phyloP scores from a whole-genome alignment of 2,888 invertebrate genomes.

The Rhagonycha lutea region DNA sequence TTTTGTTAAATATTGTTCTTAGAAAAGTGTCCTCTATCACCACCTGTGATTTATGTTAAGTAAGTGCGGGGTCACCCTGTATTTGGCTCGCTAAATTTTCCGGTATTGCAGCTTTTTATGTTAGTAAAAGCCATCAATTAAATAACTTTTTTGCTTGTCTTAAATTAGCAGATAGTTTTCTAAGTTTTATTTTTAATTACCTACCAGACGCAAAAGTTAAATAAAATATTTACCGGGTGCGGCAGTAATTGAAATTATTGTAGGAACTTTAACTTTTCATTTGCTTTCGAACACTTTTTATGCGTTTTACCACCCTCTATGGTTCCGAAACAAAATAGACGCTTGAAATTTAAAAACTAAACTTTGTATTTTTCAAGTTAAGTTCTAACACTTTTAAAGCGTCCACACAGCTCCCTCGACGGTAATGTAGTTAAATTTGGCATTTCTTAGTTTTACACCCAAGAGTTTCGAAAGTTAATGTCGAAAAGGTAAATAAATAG shows the following conservation, averaged over 20 bases:
- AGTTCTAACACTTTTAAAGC: background rate
- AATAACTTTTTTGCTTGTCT: background rate
- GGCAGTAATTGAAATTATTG: background rate
- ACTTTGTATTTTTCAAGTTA: background rate
- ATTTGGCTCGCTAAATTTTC: background rate
- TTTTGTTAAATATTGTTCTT: no score
- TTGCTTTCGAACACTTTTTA: background rate
- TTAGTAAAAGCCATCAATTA: background rate
- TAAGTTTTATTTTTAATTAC: background rate
- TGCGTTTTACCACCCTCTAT: background rate
- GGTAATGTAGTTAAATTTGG: background rate
- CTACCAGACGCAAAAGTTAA: background rate
- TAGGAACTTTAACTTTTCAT: background rate
- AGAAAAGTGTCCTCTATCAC: no score
- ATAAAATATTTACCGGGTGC: background rate
- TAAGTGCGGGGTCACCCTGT: no score
- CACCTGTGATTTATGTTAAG: no score
- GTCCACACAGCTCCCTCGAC: background rate
- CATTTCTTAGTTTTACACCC: background rate
- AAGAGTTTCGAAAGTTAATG: background rate
- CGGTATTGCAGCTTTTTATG: background rate
- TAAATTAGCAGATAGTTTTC: background rate
- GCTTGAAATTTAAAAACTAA: background rate
- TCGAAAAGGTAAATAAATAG: background rate
- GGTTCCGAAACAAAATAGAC: background rate